Base-by-base conservation (phyloP, 2,888 invertebrate genomes). In the Pelosia muscerda region DNA sequence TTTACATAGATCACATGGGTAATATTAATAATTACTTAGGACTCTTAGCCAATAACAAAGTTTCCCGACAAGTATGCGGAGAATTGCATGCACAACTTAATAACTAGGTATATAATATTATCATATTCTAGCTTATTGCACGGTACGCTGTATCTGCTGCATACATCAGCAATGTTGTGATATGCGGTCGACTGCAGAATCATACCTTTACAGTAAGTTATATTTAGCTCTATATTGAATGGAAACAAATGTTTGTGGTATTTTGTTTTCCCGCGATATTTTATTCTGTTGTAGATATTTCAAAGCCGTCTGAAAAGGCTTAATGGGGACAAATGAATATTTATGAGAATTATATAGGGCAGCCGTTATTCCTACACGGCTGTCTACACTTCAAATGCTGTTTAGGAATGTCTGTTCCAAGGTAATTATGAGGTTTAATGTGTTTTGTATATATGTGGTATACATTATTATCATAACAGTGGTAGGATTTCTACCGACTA, bases 271-370 rank as follows among this genome's bases (percentile, higher is more conserved):
- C 23, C 31, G 53, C 15, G 0, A 31, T 23, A 53, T 62, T 62
- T 54, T 54, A 63, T 63, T 63, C 23, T 54, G 31, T 62, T 57
- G 66, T 76, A 68, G 73, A 70, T 58, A 69, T 73, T 69, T 78
- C 65, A 56, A 79, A 79, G 69, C 71, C 67, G 66, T 65, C 76
- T 68, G 57, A 73, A 75, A 77, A 66, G 71, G 66, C 69, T 78
- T 72, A 73, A 63, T 58, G 76, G 64, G 68, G 68, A 60, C 66
- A 70, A 76, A 74, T 76, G 77, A 78, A 78, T 77, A 77, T 79
- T 78, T 70, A 79, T 74, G 64, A 71, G 70, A 55, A 67, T 74
- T 74, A 68, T 63, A 34, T 66, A 26, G 42, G 66, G 57, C 19
- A 57, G 65, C 66, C 70, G 69, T 66, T 72, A 76, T 72, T 76